These are phyloP conservation scores for Elanus axillaris DNA, from an alignment of 2,113 vertebrate species.

Conservation along the genomic window DNA sequence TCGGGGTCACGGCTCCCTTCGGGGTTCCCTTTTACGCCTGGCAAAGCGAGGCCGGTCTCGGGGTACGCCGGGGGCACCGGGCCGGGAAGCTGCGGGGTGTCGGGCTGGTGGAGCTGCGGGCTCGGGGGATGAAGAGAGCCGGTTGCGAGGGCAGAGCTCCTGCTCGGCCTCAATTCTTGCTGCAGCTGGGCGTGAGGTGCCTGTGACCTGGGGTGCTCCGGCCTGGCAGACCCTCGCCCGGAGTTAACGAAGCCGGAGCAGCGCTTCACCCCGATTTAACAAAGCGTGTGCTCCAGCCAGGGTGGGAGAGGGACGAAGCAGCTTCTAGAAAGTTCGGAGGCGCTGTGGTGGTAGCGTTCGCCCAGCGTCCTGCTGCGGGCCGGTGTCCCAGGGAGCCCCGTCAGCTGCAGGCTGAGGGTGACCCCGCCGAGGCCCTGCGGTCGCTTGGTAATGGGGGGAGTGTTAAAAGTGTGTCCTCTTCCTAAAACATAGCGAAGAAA, in stretches of 20 bases:
- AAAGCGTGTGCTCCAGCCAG: fast-evolving
- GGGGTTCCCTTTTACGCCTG: neutral
- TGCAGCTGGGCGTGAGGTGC: fast-evolving
- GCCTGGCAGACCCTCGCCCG: neutral
- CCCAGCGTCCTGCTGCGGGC: fast-evolving
- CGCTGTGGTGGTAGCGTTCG: fast-evolving
- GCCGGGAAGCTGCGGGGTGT: no score
- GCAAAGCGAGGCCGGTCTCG: fast-evolving
- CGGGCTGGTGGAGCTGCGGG: fast-evolving
- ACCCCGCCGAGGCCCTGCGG: fast-evolving
- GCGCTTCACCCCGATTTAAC: fast-evolving
- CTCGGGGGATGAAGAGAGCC: fast-evolving
- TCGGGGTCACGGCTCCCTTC: constrained; percentile 31
- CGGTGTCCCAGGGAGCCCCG: fast-evolving
- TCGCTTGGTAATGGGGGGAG: fast-evolving
- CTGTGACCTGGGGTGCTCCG: fast-evolving
- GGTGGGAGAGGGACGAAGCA: fast-evolving
- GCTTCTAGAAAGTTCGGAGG: neutral
- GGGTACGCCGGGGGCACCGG: no score
- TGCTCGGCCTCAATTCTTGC: fast-evolving
- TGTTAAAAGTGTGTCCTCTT: fast-evolving
- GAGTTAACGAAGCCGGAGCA: fast-evolving
- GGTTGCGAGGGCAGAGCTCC: no score
- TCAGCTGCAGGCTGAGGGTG: fast-evolving
- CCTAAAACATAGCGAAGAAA: fast-evolving